Evolutionary conservation across 2,888 invertebrate species (phyloP), one percentile per base, ranked within the genome.

Genomic region (Drosophila demipolita): DNA sequence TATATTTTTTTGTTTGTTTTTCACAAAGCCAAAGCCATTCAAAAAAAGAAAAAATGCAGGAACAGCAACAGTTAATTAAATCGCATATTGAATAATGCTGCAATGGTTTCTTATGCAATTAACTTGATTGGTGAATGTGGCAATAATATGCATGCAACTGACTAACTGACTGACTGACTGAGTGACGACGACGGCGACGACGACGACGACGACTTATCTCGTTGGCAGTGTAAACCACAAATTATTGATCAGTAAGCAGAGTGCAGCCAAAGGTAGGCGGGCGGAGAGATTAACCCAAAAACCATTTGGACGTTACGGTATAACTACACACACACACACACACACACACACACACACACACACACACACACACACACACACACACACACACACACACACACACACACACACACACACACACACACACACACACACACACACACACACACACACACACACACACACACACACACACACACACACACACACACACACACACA

Each of bases 41-140:
- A 20, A 20, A 45, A 45, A 20, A 45, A 20, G 26, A 17, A 49
- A 49, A 49, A 26, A 26, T 49, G 50, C 50, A 32, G 49, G 26
- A 49, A 29, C 33, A 42, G 29, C 52, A 45, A 38, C 49, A 55
- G 52, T 20, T 33, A 32, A 32, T 20, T 12, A 20, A 63, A 42
- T 63, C 55, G 63, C 73, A 80, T 77, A 78, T 83, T 73, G 81
- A 77, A 81, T 73, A 73, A 87, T 88, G 89, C 59, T 63, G 71
- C 55, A 55, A 55, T 66, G 73, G 68, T 64, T 63, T 64, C 84
- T 87, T 90, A 90, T 87, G 90, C 80, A 87, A 87, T 90, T 90
- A 87, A 69, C 63, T 71, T 75, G 77, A 75, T 62, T 81, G 73
- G 69, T 70, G 72, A 76, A 75, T 87, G 87, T 77, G 80, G 85